Evolutionary conservation across 92 coral and sea anemone genomes (phyloP).

Genomic region (Bergia puertoricense): DNA sequence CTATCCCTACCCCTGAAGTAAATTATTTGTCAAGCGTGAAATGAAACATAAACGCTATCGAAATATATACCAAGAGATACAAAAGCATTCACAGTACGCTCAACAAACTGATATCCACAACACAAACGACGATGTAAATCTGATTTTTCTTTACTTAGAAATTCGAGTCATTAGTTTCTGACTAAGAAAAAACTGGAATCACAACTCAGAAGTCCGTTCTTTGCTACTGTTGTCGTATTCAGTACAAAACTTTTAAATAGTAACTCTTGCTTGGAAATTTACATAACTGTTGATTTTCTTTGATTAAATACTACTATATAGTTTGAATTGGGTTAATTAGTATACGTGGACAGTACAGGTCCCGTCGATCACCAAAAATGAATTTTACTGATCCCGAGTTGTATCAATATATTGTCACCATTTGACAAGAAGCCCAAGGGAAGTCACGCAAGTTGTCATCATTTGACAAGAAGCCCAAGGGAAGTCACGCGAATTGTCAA

Average conservation of each 20-base stretch:
- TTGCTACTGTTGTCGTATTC: not conserved
- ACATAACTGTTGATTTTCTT: not conserved
- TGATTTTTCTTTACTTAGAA: not conserved
- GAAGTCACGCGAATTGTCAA: not conserved
- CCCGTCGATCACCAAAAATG: not conserved
- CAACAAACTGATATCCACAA: not conserved
- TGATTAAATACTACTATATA: not conserved
- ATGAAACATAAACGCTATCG: not conserved
- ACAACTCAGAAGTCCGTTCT: not conserved
- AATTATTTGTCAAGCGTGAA: not conserved
- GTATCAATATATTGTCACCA: too few species aligned
- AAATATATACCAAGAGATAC: not conserved
- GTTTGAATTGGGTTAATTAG: not conserved
- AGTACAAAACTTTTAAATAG: not conserved
- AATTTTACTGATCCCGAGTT: not conserved
- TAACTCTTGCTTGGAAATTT: not conserved
- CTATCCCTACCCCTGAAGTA: too few species aligned
- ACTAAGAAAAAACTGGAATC: not conserved
- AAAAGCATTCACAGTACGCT: not conserved
- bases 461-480: too few species aligned
- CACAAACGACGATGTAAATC: not conserved
- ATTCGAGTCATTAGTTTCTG: not conserved
- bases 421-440: too few species aligned
- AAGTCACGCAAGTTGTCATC: too few species aligned
- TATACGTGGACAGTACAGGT: not conserved